Percentiles rank a stretch among this genome's conserved stretches.
phyloP scores from a whole-genome alignment of 2,888 invertebrate genomes.

The Cantharis nigra region DNA sequence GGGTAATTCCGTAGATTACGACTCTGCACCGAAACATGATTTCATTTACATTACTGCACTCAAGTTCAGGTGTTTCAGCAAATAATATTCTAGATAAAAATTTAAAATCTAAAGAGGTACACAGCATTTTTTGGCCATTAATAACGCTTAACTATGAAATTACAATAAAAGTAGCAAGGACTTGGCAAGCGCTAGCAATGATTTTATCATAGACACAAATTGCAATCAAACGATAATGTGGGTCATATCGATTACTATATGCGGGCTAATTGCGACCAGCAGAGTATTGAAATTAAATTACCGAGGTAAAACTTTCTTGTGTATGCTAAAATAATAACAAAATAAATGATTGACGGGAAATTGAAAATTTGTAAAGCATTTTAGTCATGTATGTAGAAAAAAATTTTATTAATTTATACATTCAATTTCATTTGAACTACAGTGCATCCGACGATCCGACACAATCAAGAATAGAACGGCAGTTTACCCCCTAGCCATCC shows the following conservation, averaged over 20 bases:
- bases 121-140: not conserved
- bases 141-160: not conserved
- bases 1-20: too few relatives aligned
- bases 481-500: too few relatives aligned
- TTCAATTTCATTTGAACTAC: too few relatives aligned
- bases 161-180: not conserved
- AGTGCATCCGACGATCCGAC: too few relatives aligned
- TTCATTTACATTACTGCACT: not conserved
- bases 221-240: not conserved
- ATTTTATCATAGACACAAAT: not conserved
- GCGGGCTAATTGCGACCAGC: not conserved
- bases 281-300: not conserved
- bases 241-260: conserved; percentile 1
- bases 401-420: too few relatives aligned
- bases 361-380: not conserved
- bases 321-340: not conserved
- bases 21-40: not conserved
- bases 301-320: not conserved
- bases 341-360: not conserved
- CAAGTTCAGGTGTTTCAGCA: not conserved
- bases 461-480: too few relatives aligned
- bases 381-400: too few relatives aligned
- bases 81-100: not conserved
- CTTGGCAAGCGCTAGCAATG: not conserved
- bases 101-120: not conserved